Conservation (phyloP, 2,888 invertebrate species). For the Flexamia atlantica region DNA sequence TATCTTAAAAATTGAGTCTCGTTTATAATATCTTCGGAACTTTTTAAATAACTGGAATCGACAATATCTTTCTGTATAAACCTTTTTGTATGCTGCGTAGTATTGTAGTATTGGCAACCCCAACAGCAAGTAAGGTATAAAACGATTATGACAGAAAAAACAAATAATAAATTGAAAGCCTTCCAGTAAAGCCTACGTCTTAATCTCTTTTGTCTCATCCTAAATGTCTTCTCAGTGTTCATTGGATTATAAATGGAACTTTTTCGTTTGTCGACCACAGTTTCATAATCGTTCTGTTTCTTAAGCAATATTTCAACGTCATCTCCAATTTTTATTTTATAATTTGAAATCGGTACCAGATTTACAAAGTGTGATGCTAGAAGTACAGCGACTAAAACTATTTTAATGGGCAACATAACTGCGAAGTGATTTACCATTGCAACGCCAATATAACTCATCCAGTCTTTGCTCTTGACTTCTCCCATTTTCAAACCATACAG, state of each 20-base stretch:
- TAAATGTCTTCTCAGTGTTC: no score
- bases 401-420: background rate
- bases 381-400: background rate
- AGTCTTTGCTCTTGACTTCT: slow-evolving; percentile 1
- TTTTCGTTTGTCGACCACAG: background rate
- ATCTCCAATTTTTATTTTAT: background rate
- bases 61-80: background rate
- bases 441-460: background rate
- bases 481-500: slow-evolving; percentile 17
- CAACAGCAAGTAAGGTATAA: background rate
- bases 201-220: background rate
- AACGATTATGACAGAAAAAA: background rate
- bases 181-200: background rate
- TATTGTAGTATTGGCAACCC: background rate
- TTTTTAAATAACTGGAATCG: background rate
- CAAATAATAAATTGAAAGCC: background rate
- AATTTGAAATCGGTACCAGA: slow-evolving; percentile 19
- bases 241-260: background rate
- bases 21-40: background rate
- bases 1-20: background rate
- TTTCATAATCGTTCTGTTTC: background rate
- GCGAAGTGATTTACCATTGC: slow-evolving; percentile 8
- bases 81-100: background rate
- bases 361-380: background rate
- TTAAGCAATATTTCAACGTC: background rate